Evolutionary conservation across 2,888 invertebrate species (phyloP).

Genomic region (Chymomyza procnemis): DNA sequence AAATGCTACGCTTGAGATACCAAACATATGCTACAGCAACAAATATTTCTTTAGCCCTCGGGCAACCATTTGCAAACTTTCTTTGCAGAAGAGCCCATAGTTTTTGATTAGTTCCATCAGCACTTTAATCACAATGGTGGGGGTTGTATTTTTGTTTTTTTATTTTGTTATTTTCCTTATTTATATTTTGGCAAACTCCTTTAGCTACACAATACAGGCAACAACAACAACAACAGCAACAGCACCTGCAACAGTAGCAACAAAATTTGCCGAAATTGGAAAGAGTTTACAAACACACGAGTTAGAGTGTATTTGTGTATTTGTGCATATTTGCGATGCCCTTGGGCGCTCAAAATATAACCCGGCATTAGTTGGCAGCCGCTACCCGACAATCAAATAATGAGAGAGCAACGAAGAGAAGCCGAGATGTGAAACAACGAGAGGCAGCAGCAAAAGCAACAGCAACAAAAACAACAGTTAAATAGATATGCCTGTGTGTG

Average conservation of each 20-base stretch:
- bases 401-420: constrained; percentile 22
- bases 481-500: not conserved
- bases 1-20: not conserved
- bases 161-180: too few relatives aligned
- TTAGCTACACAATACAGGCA: not conserved
- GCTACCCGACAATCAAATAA: constrained; percentile 20
- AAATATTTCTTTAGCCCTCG: not conserved
- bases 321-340: constrained; percentile 6
- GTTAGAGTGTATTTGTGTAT: not conserved
- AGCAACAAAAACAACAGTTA: not conserved
- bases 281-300: not conserved
- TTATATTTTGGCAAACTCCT: not conserved
- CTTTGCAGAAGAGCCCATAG: not conserved
- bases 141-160: too few relatives aligned
- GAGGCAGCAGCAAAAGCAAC: constrained; percentile 17
- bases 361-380: constrained; percentile 4
- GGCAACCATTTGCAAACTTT: not conserved
- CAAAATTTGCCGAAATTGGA: not conserved
- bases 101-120: not conserved
- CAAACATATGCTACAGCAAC: not conserved
- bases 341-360: constrained; percentile 14
- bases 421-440: constrained; percentile 31
- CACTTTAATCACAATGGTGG: not conserved
- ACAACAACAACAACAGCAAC: not conserved
- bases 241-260: not conserved